Evolutionary conservation across 2,113 vertebrate species (phyloP), one percentile per base, ranked within the genome.

Genomic region (Megalops atlanticus): DNA sequence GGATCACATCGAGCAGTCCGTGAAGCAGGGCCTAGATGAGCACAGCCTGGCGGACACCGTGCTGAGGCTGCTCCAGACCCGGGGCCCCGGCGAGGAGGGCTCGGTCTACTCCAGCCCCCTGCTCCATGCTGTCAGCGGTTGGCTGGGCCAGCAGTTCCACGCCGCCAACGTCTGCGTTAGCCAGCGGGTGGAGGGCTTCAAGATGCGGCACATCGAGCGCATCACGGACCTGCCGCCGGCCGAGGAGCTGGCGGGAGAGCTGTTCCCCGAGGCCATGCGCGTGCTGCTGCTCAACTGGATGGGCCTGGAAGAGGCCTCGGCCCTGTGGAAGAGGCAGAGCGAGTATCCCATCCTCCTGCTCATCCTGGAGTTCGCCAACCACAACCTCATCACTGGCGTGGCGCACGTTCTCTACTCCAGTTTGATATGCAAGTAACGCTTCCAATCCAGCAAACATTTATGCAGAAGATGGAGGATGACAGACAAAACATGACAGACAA

Each of bases 361-460:
- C 1, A 95, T 96, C 49, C 89, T 96, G 0, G 95, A 96, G 82
- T 96, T 96, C 84, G 95, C 93, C 24, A 96, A 96, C 85, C 95
- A 94, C 78, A 96, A 95, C 85, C 94, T 96, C 41, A 95, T 96
- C 77, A 96, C 95, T 3, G 95, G 95, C 1, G 95, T 95, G 69
- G 94, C 95, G 18, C 94, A 96, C 76, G 95, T 96, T 36, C 86
- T 96, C 12, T 96, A 96, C 76, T 95, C 95, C 27, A 95, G 93
- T 82, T 89, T 96, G 2, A 95, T 95, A 82, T 93, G 91, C 84
- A 95, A 93, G 84, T 95, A 90, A 85, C 45, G n/a, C 45, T 33
- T 39, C 24, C 18, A 77, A 52, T 10, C n/a, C n/a, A n/a, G n/a
- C n/a, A n/a, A n/a, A n/a, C n/a, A n/a, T n/a, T n/a, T n/a, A n/a